Evolutionary conservation across 2,113 vertebrate species (phyloP).

Genomic region (Orycteropus afer): DNA sequence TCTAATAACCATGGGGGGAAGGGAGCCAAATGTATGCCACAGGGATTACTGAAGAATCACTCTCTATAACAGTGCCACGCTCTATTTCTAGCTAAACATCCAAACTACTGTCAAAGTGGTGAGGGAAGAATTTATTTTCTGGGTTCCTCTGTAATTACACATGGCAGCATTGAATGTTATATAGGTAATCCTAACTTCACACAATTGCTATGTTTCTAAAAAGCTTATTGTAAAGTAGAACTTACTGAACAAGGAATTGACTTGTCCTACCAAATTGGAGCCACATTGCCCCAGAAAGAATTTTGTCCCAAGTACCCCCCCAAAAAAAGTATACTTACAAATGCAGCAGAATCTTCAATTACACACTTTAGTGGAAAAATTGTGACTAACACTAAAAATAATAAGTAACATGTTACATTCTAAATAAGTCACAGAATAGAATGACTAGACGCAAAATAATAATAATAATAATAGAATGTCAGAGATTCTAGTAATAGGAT

Average conservation of each 20-base stretch:
- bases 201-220: slow-evolving; percentile 37
- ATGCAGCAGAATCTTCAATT: slow-evolving; percentile 46
- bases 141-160: slow-evolving; percentile 43
- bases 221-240: slow-evolving; percentile 44
- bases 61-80: not conserved
- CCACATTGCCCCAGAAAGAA: not conserved
- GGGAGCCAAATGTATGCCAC: slow-evolving; percentile 7
- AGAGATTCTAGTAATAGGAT: slow-evolving; percentile 32
- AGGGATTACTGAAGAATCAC: slow-evolving; percentile 3
- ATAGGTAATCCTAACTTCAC: slow-evolving; percentile 27
- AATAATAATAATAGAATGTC: slow-evolving; percentile 4
- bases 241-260: slow-evolving; percentile 25
- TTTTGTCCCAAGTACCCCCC: not conserved
- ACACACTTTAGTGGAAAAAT: slow-evolving; percentile 13
- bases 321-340: not conserved
- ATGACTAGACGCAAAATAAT: slow-evolving; percentile 40
- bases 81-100: slow-evolving; percentile 60
- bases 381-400: slow-evolving; percentile 49
- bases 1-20: not conserved
- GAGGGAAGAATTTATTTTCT: slow-evolving; percentile 39
- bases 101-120: slow-evolving; percentile 44
- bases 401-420: slow-evolving; percentile 50
- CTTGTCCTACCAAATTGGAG: slow-evolving; percentile 24
- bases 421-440: slow-evolving; percentile 50
- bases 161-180: not conserved